Evolutionary conservation across 2,797 vertebrate genomes (phyloP).

Genomic region (Takifugu rubripes): DNA sequence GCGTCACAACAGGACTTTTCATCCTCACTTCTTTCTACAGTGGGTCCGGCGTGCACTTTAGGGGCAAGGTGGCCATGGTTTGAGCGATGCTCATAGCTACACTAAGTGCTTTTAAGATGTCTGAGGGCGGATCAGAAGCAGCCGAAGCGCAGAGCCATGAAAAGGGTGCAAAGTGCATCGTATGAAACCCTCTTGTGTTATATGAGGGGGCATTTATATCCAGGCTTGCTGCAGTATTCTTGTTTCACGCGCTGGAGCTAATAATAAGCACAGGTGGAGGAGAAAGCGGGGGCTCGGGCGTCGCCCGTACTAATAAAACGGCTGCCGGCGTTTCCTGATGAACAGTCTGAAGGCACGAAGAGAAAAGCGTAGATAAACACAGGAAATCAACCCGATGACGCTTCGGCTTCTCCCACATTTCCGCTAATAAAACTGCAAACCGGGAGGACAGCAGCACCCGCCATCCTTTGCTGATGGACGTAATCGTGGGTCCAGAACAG

Average conservation of each 20-base stretch:
- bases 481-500: too few relatives aligned
- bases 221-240: slow-evolving; percentile 11
- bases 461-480: too few relatives aligned
- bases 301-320: not conserved
- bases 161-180: slow-evolving; percentile 22
- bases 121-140: slow-evolving; percentile 16
- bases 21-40: not conserved
- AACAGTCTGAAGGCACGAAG: too few relatives aligned
- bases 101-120: slow-evolving; percentile 53
- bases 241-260: slow-evolving; percentile 26
- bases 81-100: slow-evolving; percentile 50
- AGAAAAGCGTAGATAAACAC: slow-evolving; percentile 1
- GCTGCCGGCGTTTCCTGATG: too few relatives aligned
- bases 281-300: not conserved
- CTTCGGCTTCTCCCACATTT: too few relatives aligned
- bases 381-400: too few relatives aligned
- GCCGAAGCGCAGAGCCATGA: slow-evolving; percentile 10
- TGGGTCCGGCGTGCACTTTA: slow-evolving; percentile 5
- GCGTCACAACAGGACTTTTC: slow-evolving; percentile 5
- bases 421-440: too few relatives aligned
- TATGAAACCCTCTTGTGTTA: not conserved
- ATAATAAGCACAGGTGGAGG: slow-evolving; percentile 28
- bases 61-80: slow-evolving; percentile 33
- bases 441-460: too few relatives aligned
- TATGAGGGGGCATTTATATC: slow-evolving; percentile 14